Percentiles rank a stretch among this genome's conserved stretches.
These are phyloP conservation scores for Pogonocherus hispidulus DNA, from an alignment of 2,888 invertebrate genomes.

Conservation along the genomic window DNA sequence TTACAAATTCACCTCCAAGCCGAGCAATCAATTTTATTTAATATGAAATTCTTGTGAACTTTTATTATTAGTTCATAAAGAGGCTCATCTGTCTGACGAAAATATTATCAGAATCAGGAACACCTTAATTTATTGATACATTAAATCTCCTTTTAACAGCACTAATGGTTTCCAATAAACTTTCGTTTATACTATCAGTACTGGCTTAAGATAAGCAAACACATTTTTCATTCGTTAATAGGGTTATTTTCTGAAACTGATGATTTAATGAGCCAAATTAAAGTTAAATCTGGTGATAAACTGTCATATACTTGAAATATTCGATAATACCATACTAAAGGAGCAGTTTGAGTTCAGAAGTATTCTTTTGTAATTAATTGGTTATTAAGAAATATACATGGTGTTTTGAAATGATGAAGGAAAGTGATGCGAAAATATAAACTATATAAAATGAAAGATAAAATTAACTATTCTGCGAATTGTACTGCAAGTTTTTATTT, in stretches of 20 bases:
- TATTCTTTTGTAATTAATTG: too few relatives aligned
- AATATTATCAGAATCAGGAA: conserved; percentile 23
- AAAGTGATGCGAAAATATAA: too few relatives aligned
- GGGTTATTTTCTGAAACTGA: not conserved
- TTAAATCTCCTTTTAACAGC: conserved; percentile 15
- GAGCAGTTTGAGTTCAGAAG: too few relatives aligned
- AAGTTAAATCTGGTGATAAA: conserved; percentile 11
- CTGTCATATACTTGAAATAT: not conserved
- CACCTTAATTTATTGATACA: conserved; percentile 28
- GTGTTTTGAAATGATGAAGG: too few relatives aligned
- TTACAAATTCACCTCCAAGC: not conserved
- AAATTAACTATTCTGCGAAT: too few relatives aligned
- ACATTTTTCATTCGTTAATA: conserved; percentile 25
- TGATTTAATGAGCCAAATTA: conserved; percentile 18
- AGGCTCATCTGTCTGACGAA: conserved; percentile 10
- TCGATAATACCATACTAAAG: not conserved
- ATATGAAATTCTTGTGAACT: not conserved
- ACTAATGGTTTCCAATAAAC: conserved; percentile 29
- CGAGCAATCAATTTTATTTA: not conserved
- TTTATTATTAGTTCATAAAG: conserved; percentile 4
- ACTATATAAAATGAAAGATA: too few relatives aligned
- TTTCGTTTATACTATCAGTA: conserved; percentile 15
- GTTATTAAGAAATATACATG: too few relatives aligned
- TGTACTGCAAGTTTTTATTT: too few relatives aligned
- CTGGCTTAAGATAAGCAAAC: conserved; percentile 18